Evolutionary conservation across 2,113 vertebrate species (phyloP), one percentile per base, ranked within the genome.

Genomic region (Marcusenius ussheri): DNA sequence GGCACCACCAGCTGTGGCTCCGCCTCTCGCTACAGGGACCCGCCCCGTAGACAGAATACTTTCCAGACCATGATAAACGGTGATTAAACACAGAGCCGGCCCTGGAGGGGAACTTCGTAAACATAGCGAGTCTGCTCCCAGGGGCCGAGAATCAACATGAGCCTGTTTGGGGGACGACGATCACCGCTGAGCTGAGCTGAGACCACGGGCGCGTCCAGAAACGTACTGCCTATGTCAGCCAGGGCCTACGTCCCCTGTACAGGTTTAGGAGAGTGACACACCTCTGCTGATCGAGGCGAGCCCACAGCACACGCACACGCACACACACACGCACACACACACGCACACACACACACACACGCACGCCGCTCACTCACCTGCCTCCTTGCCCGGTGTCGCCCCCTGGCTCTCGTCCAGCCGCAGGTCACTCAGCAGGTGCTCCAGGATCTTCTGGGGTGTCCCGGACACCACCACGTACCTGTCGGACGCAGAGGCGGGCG

Each of bases 401-500:
- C 96, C 96, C 95, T 98, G 97, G 91, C 97, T 96, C 90, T 98
- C 96, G 84, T 99, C 98, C 94, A 99, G 94, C 92, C 97, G 96
- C 93, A 99, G 96, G 94, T 98, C 98, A 91, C 98, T 97, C 87
- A 99, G 94, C 87, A 99, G 97, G 92, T 99, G 98, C 95, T 99
- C 98, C 95, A 99, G 94, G 95, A 99, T 99, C 95, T 99, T 99
- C 92, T 99, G 97, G 0, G 98, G 98, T 3, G 98, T 99, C 89
- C 98, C 98, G 0, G 98, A 98, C 93, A 99, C 98, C 93, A 99
- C 98, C 93, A 98, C 96, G 21, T 99, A 99, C 96, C 98, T 99
- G 95, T 96, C 95, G 91, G 96, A 96, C 93, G 97, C 94, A 95
- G 96, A 91, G 96, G 95, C 96, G 93, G 94, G 93, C 0, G 97